These are phyloP conservation scores for Pipistrellus pygmaeus DNA, from an alignment of 2,797 vertebrate genomes.

Conservation along the genomic window DNA sequence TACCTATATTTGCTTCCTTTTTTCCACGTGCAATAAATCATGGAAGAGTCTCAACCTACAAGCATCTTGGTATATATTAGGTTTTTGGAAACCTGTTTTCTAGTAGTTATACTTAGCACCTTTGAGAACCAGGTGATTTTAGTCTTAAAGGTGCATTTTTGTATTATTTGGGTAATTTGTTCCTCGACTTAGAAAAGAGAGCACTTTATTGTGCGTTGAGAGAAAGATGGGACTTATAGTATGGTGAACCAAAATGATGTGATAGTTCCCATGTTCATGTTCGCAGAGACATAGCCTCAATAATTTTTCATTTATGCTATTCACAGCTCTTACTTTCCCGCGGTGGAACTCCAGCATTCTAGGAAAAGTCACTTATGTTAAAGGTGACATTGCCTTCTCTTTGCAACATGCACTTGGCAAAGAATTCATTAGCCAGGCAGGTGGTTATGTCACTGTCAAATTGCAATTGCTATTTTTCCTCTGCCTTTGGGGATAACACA, in stretches of 20 bases:
- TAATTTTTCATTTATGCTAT: constrained; percentile 18
- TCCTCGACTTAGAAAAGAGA: not conserved
- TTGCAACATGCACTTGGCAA: constrained; percentile 76
- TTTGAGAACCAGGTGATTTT: constrained; percentile 5
- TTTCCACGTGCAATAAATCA: not conserved
- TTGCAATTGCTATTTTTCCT: constrained; percentile 67
- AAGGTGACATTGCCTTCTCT: constrained; percentile 70
- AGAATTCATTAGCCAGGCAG: constrained; percentile 58
- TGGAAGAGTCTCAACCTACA: not conserved
- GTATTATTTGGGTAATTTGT: not conserved
- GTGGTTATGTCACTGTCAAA: constrained; percentile 78
- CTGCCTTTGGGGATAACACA: constrained; percentile 71
- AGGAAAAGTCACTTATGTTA: constrained; percentile 61
- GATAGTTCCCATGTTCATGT: not conserved
- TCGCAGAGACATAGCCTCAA: not conserved
- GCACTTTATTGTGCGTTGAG: not conserved
- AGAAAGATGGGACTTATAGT: not conserved
- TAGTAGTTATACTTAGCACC: not conserved
- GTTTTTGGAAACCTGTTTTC: not conserved
- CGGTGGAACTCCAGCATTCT: not conserved
- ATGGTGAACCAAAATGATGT: not conserved
- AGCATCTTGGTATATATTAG: not conserved
- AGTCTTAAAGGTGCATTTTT: not conserved
- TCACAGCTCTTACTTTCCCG: constrained; percentile 8
- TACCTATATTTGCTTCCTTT: not conserved